phyloP scores from a whole-genome alignment of 1,140 invertebrate species.

The Aphelinus atriplicis region DNA sequence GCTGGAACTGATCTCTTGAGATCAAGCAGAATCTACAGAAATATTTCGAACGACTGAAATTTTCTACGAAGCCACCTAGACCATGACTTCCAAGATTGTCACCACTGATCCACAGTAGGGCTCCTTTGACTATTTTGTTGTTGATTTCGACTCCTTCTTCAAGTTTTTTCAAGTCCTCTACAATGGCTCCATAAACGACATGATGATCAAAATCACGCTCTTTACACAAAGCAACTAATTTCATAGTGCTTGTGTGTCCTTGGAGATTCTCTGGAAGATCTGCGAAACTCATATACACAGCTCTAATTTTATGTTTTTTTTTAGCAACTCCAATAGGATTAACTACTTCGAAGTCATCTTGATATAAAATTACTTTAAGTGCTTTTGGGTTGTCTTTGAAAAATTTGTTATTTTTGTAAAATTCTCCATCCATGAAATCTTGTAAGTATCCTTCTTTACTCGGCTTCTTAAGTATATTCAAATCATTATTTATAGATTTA shows the following conservation, averaged over 20 bases:
- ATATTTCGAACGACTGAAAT: not conserved
- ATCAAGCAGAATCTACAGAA: not conserved
- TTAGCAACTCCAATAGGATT: slow-evolving; percentile 53
- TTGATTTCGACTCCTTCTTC: slow-evolving; percentile 40
- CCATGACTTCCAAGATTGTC: slow-evolving; percentile 50
- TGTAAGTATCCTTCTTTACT: slow-evolving; percentile 33
- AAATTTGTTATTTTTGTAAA: slow-evolving; percentile 49
- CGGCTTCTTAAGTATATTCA: slow-evolving; percentile 27
- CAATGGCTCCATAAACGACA: slow-evolving; percentile 46
- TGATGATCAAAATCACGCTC: slow-evolving; percentile 49
- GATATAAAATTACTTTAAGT: slow-evolving; percentile 53
- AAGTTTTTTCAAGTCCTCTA: slow-evolving; percentile 45
- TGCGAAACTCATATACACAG: slow-evolving; percentile 53
- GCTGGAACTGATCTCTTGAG: not conserved
- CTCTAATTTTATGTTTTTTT: slow-evolving; percentile 55
- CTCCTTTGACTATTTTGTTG: slow-evolving; percentile 44
- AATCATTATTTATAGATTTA: slow-evolving; percentile 40
- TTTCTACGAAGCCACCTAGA: slow-evolving; percentile 44
- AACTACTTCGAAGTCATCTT: slow-evolving; percentile 56
- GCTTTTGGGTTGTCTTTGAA: slow-evolving; percentile 48
- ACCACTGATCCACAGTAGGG: slow-evolving; percentile 47
- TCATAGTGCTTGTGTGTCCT: slow-evolving; percentile 47
- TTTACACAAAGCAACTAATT: slow-evolving; percentile 49
- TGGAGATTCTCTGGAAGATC: slow-evolving; percentile 44
- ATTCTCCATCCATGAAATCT: slow-evolving; percentile 52